Conservation (phyloP, 2,797 vertebrate genomes). For the Muscicapa striata region DNA sequence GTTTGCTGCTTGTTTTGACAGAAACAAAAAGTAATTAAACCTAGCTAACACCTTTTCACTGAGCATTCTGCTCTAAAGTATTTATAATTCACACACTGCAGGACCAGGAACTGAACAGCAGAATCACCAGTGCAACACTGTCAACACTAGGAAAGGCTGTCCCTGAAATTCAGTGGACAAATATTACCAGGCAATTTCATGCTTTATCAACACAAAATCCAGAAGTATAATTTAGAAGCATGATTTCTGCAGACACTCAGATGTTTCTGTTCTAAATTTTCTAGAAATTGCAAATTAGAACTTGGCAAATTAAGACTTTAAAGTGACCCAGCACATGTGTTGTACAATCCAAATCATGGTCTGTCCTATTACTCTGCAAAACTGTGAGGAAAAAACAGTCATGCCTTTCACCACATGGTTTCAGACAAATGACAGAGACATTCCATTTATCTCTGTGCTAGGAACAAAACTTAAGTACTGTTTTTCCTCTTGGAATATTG, state of each 20-base stretch:
- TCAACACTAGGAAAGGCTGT: neutral
- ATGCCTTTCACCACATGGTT: conserved; percentile 30
- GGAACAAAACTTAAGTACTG: neutral
- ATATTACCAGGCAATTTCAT: neutral
- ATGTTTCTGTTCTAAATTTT: conserved; percentile 37
- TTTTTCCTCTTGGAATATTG: neutral
- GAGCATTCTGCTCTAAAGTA: neutral
- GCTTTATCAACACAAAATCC: neutral
- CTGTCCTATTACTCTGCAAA: conserved; percentile 16
- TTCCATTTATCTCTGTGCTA: neutral
- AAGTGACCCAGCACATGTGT: conserved; percentile 35
- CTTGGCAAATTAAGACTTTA: conserved; percentile 39
- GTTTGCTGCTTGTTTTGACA: neutral
- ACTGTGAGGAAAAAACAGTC: neutral
- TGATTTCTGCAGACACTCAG: conserved; percentile 17
- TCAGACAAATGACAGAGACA: conserved; percentile 36
- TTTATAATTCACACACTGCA: neutral
- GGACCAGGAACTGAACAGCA: neutral
- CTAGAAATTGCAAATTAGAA: conserved; percentile 34
- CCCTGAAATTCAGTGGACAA: neutral
- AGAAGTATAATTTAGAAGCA: conserved; percentile 42
- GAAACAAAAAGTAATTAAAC: neutral
- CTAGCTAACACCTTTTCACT: neutral
- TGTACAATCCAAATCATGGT: conserved; percentile 30
- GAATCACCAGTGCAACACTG: neutral